Conservation (phyloP, 2,888 invertebrate species). For the Campoplex nolae region DNA sequence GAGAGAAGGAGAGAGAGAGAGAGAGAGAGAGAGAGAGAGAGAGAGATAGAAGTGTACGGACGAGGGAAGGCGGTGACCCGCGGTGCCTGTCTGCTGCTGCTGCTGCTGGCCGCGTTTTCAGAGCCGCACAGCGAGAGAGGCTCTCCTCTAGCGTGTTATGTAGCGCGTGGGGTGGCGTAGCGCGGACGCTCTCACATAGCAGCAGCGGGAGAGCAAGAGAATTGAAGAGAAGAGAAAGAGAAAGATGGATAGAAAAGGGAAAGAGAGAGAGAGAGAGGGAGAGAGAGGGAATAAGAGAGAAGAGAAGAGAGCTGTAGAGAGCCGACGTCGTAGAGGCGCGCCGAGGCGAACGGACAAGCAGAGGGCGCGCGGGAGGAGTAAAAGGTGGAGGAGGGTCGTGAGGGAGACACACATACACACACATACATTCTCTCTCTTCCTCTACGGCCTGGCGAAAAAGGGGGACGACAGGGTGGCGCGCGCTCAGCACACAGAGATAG, state of each 20-base stretch:
- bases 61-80: slow-evolving; percentile 83
- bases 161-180: slow-evolving; percentile 72
- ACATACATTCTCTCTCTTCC: slow-evolving; percentile 36
- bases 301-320: slow-evolving; percentile 52
- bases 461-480: slow-evolving; percentile 64
- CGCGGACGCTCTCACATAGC: slow-evolving; percentile 64
- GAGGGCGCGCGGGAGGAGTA: slow-evolving; percentile 44
- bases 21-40: slow-evolving; percentile 29
- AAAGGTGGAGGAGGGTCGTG: slow-evolving; percentile 51
- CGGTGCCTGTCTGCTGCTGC: slow-evolving; percentile 83
- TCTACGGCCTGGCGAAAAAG: slow-evolving; percentile 65
- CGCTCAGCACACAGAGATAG: slow-evolving; percentile 49
- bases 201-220: slow-evolving; percentile 52
- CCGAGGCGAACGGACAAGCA: slow-evolving; percentile 68
- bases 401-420: slow-evolving; percentile 54
- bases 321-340: slow-evolving; percentile 69
- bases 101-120: slow-evolving; percentile 81
- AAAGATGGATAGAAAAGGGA: slow-evolving; percentile 43
- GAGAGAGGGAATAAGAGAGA: slow-evolving; percentile 53
- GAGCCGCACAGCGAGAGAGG: slow-evolving; percentile 69
- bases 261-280: slow-evolving; percentile 50
- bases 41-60: slow-evolving; percentile 63
- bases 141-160: slow-evolving; percentile 70
- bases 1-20: slow-evolving; percentile 38
- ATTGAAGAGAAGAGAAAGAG: slow-evolving; percentile 50